Conservation (phyloP, 2,797 vertebrate genomes). For the Huso huso region DNA sequence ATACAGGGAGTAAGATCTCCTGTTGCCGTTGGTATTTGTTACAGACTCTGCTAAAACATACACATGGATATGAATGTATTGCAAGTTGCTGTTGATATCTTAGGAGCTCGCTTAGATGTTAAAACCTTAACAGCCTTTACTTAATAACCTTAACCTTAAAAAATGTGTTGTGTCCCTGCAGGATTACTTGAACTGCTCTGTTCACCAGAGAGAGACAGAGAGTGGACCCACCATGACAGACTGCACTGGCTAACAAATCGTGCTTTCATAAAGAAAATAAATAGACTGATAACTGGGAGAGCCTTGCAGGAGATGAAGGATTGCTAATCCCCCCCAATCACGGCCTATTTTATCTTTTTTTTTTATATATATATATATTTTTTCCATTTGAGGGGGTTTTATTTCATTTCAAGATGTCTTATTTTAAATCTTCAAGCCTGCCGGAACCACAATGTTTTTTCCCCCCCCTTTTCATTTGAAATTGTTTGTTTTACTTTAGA, state of each 20-base stretch:
- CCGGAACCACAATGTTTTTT: conserved; percentile 46
- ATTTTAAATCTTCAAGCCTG: conserved; percentile 34
- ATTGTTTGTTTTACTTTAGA: conserved; percentile 46
- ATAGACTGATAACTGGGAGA: conserved; percentile 41
- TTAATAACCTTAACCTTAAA: too few relatives aligned
- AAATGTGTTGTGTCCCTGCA: conserved; percentile 32
- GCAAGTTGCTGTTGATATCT: too few relatives aligned
- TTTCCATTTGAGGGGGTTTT: conserved; percentile 38
- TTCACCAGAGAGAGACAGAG: conserved; percentile 44
- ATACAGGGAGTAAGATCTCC: too few relatives aligned
- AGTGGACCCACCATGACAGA: conserved; percentile 54
- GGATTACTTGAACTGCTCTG: conserved; percentile 69
- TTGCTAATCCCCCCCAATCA: conserved; percentile 36
- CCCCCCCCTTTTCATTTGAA: conserved; percentile 35
- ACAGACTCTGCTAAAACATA: too few relatives aligned
- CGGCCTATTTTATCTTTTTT: conserved; percentile 25
- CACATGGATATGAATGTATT: too few relatives aligned
- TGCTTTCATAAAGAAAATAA: conserved; percentile 61
- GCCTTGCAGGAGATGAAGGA: conserved; percentile 33
- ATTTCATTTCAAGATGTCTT: conserved; percentile 19
- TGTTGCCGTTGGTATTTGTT: too few relatives aligned
- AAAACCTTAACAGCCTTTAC: too few relatives aligned
- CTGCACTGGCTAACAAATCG: conserved; percentile 55
- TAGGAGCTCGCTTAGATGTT: too few relatives aligned
- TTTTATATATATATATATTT: conserved; percentile 28